Base-by-base conservation (phyloP, 2,113 vertebrate genomes). In the Turdus rufiventris region DNA sequence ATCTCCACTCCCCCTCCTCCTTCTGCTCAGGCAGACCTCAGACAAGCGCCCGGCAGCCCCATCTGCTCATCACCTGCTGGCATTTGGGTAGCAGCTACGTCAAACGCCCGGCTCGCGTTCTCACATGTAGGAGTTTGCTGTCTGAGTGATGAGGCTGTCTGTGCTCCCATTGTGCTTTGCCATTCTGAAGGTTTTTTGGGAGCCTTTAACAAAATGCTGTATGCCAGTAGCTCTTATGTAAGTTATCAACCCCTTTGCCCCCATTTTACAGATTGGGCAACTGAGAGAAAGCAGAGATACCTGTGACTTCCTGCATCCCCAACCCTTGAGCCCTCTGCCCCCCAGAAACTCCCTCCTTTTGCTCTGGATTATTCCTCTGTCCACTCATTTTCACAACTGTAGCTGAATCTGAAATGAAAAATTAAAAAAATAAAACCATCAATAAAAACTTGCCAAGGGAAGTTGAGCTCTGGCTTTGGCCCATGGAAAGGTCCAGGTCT, bases 31-130 rank as follows among this genome's bases (percentile, higher is more conserved):
- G 95, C 93, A 97, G 93, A 95, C 91, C 96, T 93, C 34, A 97
- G 97, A 96, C 93, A 72, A 96, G 96, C 6, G 10, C 89, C 54
- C 71, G 1, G 56, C 56, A 10, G 70, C 96, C 95, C 97, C 97
- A 96, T 97, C 94, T 97, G 96, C 94, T 97, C 65, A 0, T 95
- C 95, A 97, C 97, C 96, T 97, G 96, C 93, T 95, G 95, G 88
- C 94, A 91, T 86, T 96, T 89, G 87, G 89, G 89, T 86, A 97
- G 65, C 91, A 94, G 91, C 90, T 81, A 96, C 92, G 94, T 93
- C 94, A 97, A 93, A 63, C 47, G 70, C 92, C 74, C 74, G 1
- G 72, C 89, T 97, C 90, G 85, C 56, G 12, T 97, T 97, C 96
- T 94, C 89, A 94, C 81, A 88, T 45, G 74, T 76, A 81, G 89